Base-by-base conservation (phyloP, 1,140 invertebrate genomes). In the Pseudomyrmex cubaensis region DNA sequence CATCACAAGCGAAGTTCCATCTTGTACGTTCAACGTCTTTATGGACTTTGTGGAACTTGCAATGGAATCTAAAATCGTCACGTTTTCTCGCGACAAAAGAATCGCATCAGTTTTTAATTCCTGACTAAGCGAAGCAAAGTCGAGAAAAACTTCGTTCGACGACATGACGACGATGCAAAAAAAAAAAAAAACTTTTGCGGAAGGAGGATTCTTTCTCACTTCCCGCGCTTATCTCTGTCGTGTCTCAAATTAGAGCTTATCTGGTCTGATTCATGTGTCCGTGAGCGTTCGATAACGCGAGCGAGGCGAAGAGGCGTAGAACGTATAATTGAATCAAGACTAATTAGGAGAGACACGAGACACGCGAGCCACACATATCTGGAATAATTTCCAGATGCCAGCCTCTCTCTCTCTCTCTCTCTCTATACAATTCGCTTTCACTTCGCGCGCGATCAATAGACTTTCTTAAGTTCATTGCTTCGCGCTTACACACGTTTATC, bases 311-410 rank as follows among this genome's bases (percentile, higher is more conserved):
- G 57, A 82, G 62, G 62, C 83, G 84, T 85, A 74, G 75, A 89
- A 83, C 78, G 25, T 74, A 84, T 93, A 92, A 93, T 93, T 91
- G 87, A 85, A 72, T 86, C 50, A 35, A 35, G 85, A 85, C 80
- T 92, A 93, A 93, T 93, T 91, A 90, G 85, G 80, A 70, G 78
- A 69, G 89, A 90, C 90, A 86, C 86, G 87, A 85, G 86, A 90
- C 92, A 93, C 92, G 92, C 92, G 85, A 92, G 59, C 76, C 74
- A 54, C 80, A 63, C 70, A 90, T 90, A 84, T 83, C 73, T 57
- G 57, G 78, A 84, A 87, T 89, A 84, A 87, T 89, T 84, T 75
- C 25, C 82, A 75, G 22, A 46, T 22, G n/a, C 35, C 17, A 12
- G 48, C 12, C 4, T 25, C 3, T n/a, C 13, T n/a, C 3, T 67